These are phyloP conservation scores for Glaucomys volans DNA, from an alignment of 2,113 vertebrate genomes.

Conservation along the genomic window DNA sequence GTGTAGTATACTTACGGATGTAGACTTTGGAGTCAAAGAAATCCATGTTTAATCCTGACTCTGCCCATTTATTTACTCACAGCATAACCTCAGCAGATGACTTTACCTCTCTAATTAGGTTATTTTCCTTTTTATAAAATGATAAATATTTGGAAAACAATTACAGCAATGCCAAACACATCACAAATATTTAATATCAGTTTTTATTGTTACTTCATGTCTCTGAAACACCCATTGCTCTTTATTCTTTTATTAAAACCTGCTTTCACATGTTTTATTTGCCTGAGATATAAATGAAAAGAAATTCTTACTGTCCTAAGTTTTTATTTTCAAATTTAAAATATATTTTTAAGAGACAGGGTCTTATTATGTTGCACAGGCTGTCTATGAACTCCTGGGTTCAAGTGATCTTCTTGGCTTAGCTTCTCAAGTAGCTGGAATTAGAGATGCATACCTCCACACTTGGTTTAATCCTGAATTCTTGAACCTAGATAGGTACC, in stretches of 20 bases:
- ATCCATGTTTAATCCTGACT: background rate
- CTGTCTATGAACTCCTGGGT: background rate
- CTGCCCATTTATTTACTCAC: conserved; percentile 1
- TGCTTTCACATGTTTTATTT: conserved; percentile 40
- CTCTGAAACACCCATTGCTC: background rate
- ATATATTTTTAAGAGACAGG: background rate
- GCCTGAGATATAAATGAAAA: conserved; percentile 17
- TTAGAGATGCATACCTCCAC: background rate
- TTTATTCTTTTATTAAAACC: conserved; percentile 31
- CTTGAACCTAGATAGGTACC: background rate
- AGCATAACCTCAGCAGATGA: conserved; percentile 7
- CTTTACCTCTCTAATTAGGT: conserved; percentile 24
- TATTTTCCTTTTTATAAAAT: conserved; percentile 29
- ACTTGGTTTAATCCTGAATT: background rate
- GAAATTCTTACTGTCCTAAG: background rate
- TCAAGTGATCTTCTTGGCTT: background rate
- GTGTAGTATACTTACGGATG: background rate
- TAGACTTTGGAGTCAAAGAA: background rate
- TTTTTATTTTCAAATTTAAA: background rate
- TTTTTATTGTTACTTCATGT: background rate
- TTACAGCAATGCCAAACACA: background rate
- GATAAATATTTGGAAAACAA: conserved; percentile 51
- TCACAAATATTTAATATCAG: background rate
- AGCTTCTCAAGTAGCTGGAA: background rate
- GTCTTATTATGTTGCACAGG: background rate